phyloP scores from a whole-genome alignment of 1,140 invertebrate species.

The Pseudomyrmex cubaensis region DNA sequence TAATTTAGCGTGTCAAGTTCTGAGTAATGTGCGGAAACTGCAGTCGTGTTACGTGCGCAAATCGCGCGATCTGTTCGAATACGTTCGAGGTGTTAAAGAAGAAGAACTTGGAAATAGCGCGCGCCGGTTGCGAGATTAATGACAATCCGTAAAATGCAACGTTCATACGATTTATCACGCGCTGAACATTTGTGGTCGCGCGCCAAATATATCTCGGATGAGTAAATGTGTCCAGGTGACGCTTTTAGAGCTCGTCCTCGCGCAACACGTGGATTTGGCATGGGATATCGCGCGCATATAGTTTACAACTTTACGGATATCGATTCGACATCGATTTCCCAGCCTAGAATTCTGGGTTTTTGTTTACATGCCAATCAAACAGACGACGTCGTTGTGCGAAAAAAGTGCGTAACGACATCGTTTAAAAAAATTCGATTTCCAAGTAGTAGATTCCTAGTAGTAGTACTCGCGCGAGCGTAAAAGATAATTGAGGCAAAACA shows the following conservation, averaged over 20 bases:
- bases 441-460: too few relatives aligned
- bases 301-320: not conserved
- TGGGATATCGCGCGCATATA: not conserved
- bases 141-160: constrained; percentile 21
- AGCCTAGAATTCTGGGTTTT: not conserved
- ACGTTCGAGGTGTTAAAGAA: constrained; percentile 1
- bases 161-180: constrained; percentile 8
- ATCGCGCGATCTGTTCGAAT: constrained; percentile 12
- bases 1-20: not conserved
- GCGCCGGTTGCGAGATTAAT: constrained; percentile 15
- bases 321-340: not conserved
- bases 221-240: not conserved
- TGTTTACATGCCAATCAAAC: not conserved
- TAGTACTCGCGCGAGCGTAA: not conserved
- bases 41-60: not conserved
- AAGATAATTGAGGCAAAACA: not conserved
- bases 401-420: not conserved
- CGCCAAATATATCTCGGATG: constrained; percentile 25
- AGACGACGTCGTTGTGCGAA: not conserved
- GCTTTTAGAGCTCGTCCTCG: constrained; percentile 22
- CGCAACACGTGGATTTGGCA: constrained; percentile 21
- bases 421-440: not conserved
- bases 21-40: not conserved
- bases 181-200: constrained; percentile 1
- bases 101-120: constrained; percentile 31